A percentile compares a stretch with the other conserved stretches of the same genome.
Conservation (phyloP, 2,888 invertebrate species). For the Nudaria mundana region DNA sequence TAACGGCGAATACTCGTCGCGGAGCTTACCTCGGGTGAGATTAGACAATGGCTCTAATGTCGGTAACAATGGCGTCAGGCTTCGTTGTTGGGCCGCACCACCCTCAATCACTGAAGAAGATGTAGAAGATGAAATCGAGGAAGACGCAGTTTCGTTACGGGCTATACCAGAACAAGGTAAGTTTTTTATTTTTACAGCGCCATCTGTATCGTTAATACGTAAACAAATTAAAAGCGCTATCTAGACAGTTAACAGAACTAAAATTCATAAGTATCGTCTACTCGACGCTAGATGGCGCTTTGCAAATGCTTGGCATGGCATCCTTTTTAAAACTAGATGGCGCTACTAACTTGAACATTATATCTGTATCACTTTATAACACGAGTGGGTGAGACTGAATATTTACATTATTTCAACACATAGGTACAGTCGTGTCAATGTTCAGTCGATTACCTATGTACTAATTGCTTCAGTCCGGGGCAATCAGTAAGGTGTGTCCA, state of each 20-base stretch:
- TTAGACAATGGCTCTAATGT: slow-evolving; percentile 84
- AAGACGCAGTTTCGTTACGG: slow-evolving; percentile 84
- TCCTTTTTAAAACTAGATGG: not conserved
- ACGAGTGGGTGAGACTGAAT: too few relatives aligned
- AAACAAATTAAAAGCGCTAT: too few relatives aligned
- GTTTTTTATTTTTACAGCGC: slow-evolving; percentile 33
- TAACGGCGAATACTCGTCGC: slow-evolving; percentile 66
- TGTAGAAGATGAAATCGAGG: slow-evolving; percentile 81
- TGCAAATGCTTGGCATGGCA: not conserved
- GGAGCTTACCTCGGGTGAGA: slow-evolving; percentile 83
- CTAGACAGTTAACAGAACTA: too few relatives aligned
- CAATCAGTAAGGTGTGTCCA: too few relatives aligned
- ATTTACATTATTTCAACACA: too few relatives aligned
- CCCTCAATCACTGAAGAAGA: slow-evolving; percentile 86
- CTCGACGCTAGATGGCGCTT: slow-evolving; percentile 41
- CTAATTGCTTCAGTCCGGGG: too few relatives aligned
- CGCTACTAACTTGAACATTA: not conserved
- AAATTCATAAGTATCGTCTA: slow-evolving; percentile 10
- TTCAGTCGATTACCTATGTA: too few relatives aligned
- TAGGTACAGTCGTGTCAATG: too few relatives aligned
- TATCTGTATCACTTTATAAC: too few relatives aligned
- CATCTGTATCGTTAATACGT: slow-evolving; percentile 37
- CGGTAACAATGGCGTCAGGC: slow-evolving; percentile 82
- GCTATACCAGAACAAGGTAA: slow-evolving; percentile 83
- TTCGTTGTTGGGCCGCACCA: slow-evolving; percentile 83